Evolutionary conservation across 2,797 vertebrate species (phyloP), one percentile per base, ranked within the genome.

Genomic region (Rhinogobio ventralis): DNA sequence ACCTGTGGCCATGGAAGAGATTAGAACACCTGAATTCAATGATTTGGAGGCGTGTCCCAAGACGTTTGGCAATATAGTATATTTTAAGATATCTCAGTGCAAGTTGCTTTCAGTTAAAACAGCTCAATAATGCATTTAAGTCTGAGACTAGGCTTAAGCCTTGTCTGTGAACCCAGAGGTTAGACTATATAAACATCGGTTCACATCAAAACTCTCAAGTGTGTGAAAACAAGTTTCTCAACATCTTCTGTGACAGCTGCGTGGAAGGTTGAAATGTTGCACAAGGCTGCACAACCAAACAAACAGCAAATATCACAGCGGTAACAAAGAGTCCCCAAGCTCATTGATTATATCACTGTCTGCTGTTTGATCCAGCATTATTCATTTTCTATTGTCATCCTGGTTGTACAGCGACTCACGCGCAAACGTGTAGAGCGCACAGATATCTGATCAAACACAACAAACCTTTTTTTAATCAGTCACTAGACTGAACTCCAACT

Each of bases 321-420:
- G 15, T 45, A 78, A 78, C 75, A 78, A 76, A 57, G 36, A 45
- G 19, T 62, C 39, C 75, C n/a, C 17, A 7, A 45, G 75, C 55
- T 19, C 67, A 39, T 39, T 78, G 75, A 78, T 62, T 62, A 42
- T 39, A 78, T 78, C 36, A 14, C 75, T 19, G 36, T 28, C 55
- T 62, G 75, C 17, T 6, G 14, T 78, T 62, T 78, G 55, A 78
- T 42, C 36, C 55, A 28, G 75, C 55, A 20, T 78, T 62, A 45
- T 28, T 77, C 75, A 77, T 78, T 45, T 62, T 76, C 36, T 28
- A 15, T 78, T 78, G 36, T 78, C 55, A 78, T 28, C 15, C n/a
- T 78, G 33, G 23, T 62, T 78, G 15, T 45, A 62, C 55, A 45
- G 55, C 28, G n/a, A 28, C 23, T 42, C 13, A 53, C 20, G 2